A percentile compares a stretch with the other conserved stretches of the same genome.
Conservation (phyloP, 2,888 invertebrate genomes). For the Elysia crispata region DNA sequence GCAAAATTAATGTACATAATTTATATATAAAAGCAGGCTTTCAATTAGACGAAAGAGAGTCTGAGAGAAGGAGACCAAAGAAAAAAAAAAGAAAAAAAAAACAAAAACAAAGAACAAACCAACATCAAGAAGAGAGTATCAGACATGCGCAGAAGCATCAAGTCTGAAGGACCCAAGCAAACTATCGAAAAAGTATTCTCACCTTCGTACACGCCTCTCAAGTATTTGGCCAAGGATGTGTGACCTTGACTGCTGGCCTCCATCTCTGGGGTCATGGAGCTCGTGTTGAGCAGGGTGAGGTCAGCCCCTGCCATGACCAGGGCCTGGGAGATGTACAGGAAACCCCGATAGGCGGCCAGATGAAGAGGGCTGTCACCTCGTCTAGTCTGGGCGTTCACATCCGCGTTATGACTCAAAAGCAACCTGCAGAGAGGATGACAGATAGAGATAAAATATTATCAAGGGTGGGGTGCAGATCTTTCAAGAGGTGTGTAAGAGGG, state of each 20-base stretch:
- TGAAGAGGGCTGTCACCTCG: conserved; percentile 68
- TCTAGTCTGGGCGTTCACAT: conserved; percentile 60
- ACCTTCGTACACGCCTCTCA: conserved; percentile 21
- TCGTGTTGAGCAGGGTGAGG: conserved; percentile 57
- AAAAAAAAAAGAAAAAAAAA: no score
- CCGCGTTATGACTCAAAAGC: conserved; percentile 51
- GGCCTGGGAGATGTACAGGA: conserved; percentile 57
- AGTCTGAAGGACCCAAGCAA: no score
- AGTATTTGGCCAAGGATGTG: conserved; percentile 26
- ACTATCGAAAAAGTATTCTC: no score
- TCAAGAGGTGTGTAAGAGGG: no score
- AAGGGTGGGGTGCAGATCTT: not conserved
- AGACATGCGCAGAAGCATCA: no score
- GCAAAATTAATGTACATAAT: no score
- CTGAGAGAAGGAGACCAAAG: no score
- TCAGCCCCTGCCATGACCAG: conserved; percentile 58
- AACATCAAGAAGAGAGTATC: no score
- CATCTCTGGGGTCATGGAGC: conserved; percentile 60
- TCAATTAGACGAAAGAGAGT: no score
- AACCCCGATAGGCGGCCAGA: conserved; percentile 63
- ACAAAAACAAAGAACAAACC: no score
- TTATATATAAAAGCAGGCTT: no score
- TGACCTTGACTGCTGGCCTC: conserved; percentile 63
- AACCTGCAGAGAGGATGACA: conserved; percentile 21
- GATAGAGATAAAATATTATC: conserved; percentile 1